Percentiles rank a stretch among this genome's conserved stretches.
Conservation (phyloP, 1,140 invertebrate genomes). For the Ptiloglossa arizonensis region DNA sequence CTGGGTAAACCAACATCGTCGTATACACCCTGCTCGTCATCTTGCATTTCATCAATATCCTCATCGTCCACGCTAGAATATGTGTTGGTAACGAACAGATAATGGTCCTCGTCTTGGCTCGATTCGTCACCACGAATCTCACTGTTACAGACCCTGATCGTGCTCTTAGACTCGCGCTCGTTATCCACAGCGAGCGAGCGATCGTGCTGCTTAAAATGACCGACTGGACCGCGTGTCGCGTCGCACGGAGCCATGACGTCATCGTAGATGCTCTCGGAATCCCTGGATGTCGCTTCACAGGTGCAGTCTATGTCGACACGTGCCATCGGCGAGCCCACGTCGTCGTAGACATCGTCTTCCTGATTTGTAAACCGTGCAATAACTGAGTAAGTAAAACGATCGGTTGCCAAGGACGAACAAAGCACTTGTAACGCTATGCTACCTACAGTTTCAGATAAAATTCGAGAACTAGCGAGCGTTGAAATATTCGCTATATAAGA, state of each 20-base stretch:
- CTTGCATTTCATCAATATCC: conserved; percentile 53
- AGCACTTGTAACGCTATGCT: not conserved
- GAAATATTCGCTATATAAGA: no score
- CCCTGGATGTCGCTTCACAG: not conserved
- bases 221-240: not conserved
- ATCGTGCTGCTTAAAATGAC: no score
- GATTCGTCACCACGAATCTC: not conserved
- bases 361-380: not conserved
- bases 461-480: no score
- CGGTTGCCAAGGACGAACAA: not conserved
- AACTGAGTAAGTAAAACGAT: not conserved
- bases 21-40: conserved; percentile 71
- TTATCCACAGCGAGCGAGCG: no score
- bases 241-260: conserved; percentile 62
- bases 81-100: conserved; percentile 61
- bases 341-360: conserved; percentile 70
- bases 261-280: conserved; percentile 71
- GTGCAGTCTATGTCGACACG: not conserved
- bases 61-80: conserved; percentile 69
- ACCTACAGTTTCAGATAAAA: no score
- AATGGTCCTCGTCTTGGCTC: conserved; percentile 37
- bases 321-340: conserved; percentile 58
- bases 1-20: conserved; percentile 73
- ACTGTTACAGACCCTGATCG: not conserved
- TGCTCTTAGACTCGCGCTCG: not conserved